These are phyloP conservation scores for Limnephilus auricula DNA, from an alignment of 2,888 invertebrate species.

Conservation along the genomic window DNA sequence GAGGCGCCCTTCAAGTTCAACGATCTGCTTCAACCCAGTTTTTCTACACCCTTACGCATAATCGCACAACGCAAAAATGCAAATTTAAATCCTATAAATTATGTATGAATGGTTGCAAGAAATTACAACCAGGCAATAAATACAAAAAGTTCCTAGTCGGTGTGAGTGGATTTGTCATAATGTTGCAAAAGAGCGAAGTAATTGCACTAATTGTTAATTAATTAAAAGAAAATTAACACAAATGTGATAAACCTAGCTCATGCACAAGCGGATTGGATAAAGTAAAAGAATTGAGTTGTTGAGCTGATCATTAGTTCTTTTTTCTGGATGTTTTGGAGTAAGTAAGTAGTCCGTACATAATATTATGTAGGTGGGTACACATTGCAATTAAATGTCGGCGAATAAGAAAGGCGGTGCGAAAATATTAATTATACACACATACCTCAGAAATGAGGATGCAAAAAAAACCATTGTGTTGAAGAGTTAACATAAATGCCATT, in stretches of 20 bases:
- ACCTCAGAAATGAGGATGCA: constrained; percentile 28
- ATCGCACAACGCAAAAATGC: no score
- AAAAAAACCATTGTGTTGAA: constrained; percentile 23
- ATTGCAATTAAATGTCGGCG: constrained; percentile 55
- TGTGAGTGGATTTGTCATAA: neutral
- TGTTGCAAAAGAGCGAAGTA: neutral
- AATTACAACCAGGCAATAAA: neutral
- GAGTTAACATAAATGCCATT: constrained; percentile 24
- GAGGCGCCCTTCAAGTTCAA: no score
- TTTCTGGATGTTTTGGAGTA: neutral
- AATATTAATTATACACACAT: constrained; percentile 54
- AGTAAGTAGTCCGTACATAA: neutral
- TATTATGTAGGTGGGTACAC: neutral
- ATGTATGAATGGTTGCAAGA: neutral
- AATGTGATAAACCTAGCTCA: neutral
- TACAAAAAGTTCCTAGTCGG: neutral
- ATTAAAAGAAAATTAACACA: neutral
- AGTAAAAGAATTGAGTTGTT: neutral
- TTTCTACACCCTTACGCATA: no score
- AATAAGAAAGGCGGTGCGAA: constrained; percentile 52
- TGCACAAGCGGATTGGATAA: neutral
- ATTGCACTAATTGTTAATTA: neutral
- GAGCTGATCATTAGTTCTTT: neutral
- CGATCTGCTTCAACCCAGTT: no score
- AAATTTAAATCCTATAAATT: no score